Evolutionary conservation across 2,113 vertebrate species (phyloP).

Genomic region (Orcinus orca): DNA sequence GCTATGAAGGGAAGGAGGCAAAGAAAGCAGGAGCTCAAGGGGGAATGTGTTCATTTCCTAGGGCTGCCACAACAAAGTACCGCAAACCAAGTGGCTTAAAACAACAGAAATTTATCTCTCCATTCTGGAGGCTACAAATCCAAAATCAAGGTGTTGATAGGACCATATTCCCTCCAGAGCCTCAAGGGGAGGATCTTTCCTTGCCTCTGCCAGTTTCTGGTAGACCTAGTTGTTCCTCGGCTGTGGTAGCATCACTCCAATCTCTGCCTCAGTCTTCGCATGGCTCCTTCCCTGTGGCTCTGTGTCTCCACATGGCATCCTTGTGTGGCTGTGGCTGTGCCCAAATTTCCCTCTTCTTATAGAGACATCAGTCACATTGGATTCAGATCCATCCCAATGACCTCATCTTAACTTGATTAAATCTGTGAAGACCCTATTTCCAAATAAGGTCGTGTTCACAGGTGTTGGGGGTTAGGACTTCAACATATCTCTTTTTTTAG

Average conservation of each 20-base stretch:
- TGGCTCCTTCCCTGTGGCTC: background rate
- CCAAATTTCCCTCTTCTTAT: background rate
- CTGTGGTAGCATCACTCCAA: background rate
- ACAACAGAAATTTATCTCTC: background rate
- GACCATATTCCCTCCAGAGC: background rate
- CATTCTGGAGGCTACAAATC: background rate
- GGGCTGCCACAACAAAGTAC: background rate
- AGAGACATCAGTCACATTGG: background rate
- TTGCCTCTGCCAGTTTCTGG: background rate
- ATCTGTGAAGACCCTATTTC: background rate
- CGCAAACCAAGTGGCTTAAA: background rate
- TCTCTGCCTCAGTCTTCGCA: background rate
- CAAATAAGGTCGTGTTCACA: background rate
- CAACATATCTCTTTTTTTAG: background rate
- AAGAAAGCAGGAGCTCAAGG: background rate
- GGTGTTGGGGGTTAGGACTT: background rate
- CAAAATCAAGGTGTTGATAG: background rate
- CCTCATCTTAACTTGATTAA: background rate
- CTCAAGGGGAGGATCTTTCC: background rate
- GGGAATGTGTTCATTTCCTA: background rate
- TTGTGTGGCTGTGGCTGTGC: background rate
- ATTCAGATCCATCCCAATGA: background rate
- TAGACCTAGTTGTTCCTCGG: no score
- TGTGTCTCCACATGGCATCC: background rate
- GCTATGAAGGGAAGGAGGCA: background rate